These are phyloP conservation scores for Tupaia tana DNA, from an alignment of 2,113 vertebrate species.

Conservation along the genomic window DNA sequence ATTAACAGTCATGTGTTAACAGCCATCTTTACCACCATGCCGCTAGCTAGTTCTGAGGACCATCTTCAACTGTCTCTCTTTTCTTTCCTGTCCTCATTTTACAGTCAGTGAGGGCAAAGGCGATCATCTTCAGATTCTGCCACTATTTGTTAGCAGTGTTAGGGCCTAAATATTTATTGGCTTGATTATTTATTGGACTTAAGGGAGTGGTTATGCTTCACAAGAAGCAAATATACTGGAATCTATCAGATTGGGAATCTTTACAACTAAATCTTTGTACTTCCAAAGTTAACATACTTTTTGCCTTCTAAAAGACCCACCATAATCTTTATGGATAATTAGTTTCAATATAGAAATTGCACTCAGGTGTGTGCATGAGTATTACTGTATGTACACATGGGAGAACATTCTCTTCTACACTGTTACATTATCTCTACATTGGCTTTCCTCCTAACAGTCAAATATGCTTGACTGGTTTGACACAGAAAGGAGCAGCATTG, in stretches of 20 bases:
- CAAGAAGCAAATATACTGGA: slow-evolving; percentile 35
- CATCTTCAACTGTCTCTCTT: slow-evolving; percentile 27
- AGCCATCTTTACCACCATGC: too few relatives aligned
- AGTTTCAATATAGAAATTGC: slow-evolving; percentile 40
- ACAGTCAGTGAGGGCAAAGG: background rate
- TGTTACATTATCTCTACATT: slow-evolving; percentile 20
- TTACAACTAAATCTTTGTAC: background rate
- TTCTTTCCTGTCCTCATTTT: background rate
- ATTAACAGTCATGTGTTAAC: too few relatives aligned
- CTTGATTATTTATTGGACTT: slow-evolving; percentile 17
- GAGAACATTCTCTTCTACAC: background rate
- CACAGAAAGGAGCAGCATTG: background rate
- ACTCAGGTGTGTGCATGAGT: background rate
- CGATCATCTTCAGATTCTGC: slow-evolving; percentile 20
- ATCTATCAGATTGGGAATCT: slow-evolving; percentile 23
- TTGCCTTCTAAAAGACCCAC: background rate
- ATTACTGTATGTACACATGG: background rate
- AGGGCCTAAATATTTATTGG: slow-evolving; percentile 1
- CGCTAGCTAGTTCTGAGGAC: background rate
- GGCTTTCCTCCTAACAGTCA: slow-evolving; percentile 34
- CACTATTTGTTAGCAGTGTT: slow-evolving; percentile 10
- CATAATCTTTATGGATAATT: background rate
- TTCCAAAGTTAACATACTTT: slow-evolving; percentile 3
- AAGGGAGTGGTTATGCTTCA: background rate
- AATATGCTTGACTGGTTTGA: slow-evolving; percentile 15